Percentiles rank a stretch among this genome's conserved stretches.
These are phyloP conservation scores for Hycleus phaleratus DNA, from an alignment of 1,140 invertebrate genomes.

Conservation along the genomic window DNA sequence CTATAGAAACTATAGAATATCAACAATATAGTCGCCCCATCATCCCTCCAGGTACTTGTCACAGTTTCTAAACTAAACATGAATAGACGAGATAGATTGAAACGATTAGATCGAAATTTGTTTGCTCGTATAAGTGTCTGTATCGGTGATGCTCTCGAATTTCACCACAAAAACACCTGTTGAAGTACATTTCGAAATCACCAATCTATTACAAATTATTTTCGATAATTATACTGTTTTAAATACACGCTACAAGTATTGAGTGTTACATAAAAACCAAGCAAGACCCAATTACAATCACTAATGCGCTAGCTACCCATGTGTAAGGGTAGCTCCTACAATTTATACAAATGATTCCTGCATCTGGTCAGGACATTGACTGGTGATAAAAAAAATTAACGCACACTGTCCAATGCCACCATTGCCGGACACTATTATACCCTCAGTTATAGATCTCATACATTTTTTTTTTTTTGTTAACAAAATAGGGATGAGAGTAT, in stretches of 20 bases:
- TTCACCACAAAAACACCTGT: not conserved
- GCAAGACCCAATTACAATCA: too few relatives aligned
- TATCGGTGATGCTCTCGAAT: too few relatives aligned
- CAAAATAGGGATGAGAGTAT: too few relatives aligned
- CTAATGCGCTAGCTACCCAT: constrained; percentile 17
- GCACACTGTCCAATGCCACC: not conserved
- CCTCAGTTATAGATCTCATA: constrained; percentile 19
- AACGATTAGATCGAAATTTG: too few relatives aligned
- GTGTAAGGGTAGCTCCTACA: constrained; percentile 21
- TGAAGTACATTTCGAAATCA: not conserved
- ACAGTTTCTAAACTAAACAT: not conserved
- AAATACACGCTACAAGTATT: not conserved
- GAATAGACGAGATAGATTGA: too few relatives aligned
- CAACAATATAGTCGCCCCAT: constrained; percentile 1
- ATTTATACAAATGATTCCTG: constrained; percentile 20
- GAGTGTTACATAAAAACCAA: not conserved
- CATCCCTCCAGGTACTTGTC: constrained; percentile 1
- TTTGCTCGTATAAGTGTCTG: too few relatives aligned
- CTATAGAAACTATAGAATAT: not conserved
- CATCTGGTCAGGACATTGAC: constrained; percentile 26
- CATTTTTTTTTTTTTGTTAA: constrained; percentile 4
- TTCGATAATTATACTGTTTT: not conserved
- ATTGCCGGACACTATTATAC: constrained; percentile 25
- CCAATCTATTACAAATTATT: not conserved
- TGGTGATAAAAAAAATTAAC: constrained; percentile 17